A percentile compares a stretch with the other conserved stretches of the same genome.
Conservation (phyloP, 53 echinoderm and acorn worm genomes). For the Hippasteria phrygiana region DNA sequence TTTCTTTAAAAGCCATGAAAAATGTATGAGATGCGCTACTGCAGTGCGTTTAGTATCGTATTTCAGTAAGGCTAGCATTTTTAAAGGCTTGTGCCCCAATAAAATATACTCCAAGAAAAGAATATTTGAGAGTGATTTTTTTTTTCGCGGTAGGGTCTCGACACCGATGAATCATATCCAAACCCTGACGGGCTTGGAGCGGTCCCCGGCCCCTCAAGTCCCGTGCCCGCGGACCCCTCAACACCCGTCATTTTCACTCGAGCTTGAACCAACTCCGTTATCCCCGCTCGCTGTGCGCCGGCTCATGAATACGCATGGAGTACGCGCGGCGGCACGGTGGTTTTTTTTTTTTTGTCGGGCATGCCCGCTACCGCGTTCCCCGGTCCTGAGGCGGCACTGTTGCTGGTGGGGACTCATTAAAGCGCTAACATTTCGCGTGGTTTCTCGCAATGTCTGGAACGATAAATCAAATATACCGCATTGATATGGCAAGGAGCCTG, state of each 20-base stretch:
- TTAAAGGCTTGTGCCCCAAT: neutral
- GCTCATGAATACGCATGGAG: slow-evolving; percentile 50
- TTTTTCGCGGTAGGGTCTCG: slow-evolving; percentile 31
- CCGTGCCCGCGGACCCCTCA: slow-evolving; percentile 22
- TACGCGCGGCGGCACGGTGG: neutral
- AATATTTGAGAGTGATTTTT: slow-evolving; percentile 4
- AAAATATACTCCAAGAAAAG: slow-evolving; percentile 20
- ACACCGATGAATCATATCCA: slow-evolving; percentile 57
- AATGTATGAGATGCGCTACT: slow-evolving; percentile 34
- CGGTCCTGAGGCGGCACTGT: neutral
- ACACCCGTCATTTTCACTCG: slow-evolving; percentile 63
- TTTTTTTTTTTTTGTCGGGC: neutral
- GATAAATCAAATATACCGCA: slow-evolving; percentile 25
- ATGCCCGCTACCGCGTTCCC: neutral
- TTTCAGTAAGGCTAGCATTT: slow-evolving; percentile 50
- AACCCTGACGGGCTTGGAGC: slow-evolving; percentile 37
- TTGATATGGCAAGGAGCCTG: slow-evolving; percentile 18
- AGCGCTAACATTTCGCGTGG: slow-evolving; percentile 38
- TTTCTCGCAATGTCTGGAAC: slow-evolving; percentile 4
- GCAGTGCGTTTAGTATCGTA: slow-evolving; percentile 26
- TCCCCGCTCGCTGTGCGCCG: neutral
- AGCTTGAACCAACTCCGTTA: slow-evolving; percentile 41
- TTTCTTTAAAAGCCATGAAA: slow-evolving; percentile 46
- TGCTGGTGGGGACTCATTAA: slow-evolving; percentile 9
- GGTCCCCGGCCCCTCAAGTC: slow-evolving; percentile 12